Evolutionary conservation across 2,888 invertebrate species (phyloP), one percentile per base, ranked within the genome.

Genomic region (Euplagia quadripunctaria): DNA sequence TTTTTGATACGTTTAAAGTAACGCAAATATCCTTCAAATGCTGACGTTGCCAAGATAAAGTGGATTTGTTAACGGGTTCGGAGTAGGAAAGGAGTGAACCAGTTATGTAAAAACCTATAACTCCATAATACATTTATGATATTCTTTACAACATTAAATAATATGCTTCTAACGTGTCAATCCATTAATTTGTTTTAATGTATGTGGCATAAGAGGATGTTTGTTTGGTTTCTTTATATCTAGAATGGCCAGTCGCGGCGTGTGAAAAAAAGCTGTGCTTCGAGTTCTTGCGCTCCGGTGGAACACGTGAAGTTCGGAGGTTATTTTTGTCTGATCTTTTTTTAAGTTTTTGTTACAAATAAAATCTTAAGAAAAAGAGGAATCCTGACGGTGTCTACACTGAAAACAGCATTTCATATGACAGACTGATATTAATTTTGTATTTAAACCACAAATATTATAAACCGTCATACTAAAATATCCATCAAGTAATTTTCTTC

Each of bases 41-140:
- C 64, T 43, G 17, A 61, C 11, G 58, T 69, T 61, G 69, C 69
- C 31, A 20, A 61, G 46, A 43, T 61, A 43, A 55, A 42, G 14
- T 58, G 31, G 14, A 61, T 17, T 43, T 17, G 5, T 43, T 20
- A 70, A 52, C 52, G 55, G 43, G 64, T 70, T 64, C 43, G 9
- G 64, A 14, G 20, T 46, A 65, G 46, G 46, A 49, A 66, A 66
- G 46, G 61, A 46, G 49, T 66, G 4, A 49, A 71, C 31, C 49
- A 61, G 61, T 69, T 69, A 69, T 31, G 58, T 64, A 43, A 58
- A 71, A 17, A 61, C 31, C 31, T 61, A n/a, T 67, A 67, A 52
- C 20, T 42, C 31, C 42, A 63, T 70, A 43, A 64, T 42, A 64
- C 20, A 64, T 64, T 42, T 20, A 70, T 63, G 70, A 70, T 70